Evolutionary conservation across 2,888 invertebrate species (phyloP).

Genomic region (Phaonia tiefii): DNA sequence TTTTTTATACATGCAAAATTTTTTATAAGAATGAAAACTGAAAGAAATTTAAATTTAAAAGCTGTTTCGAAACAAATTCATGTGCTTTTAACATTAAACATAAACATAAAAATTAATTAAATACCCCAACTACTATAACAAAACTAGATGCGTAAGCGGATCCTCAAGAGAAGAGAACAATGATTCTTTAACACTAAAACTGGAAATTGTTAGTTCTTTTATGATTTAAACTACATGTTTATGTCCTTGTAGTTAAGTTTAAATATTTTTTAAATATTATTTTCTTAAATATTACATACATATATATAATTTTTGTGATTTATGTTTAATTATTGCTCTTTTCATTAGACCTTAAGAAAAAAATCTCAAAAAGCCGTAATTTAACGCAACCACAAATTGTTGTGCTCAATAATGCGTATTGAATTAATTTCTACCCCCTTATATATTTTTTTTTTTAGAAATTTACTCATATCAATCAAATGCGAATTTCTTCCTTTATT

Average conservation of each 20-base stretch:
- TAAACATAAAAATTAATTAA: conserved; percentile 37
- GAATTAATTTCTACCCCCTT: conserved; percentile 33
- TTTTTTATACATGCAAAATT: conserved; percentile 54
- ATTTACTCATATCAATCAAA: conserved; percentile 63
- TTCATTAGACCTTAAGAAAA: conserved; percentile 60
- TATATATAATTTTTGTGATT: conserved; percentile 66
- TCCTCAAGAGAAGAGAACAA: too few relatives aligned
- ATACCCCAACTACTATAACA: neutral
- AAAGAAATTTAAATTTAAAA: neutral
- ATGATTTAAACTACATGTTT: conserved; percentile 20
- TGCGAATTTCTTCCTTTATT: conserved; percentile 56
- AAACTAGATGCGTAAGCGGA: conserved; percentile 37
- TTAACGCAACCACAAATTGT: neutral
- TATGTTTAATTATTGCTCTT: conserved; percentile 69
- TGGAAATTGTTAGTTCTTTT: conserved; percentile 15
- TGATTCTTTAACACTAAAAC: conserved; percentile 3
- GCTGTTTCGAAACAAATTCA: conserved; percentile 21
- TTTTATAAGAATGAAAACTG: conserved; percentile 21
- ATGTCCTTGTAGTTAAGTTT: too few relatives aligned
- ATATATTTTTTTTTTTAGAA: conserved; percentile 39
- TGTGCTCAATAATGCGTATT: conserved; percentile 35
- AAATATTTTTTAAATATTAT: conserved; percentile 32
- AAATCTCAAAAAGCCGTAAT: conserved; percentile 58
- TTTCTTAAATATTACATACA: conserved; percentile 20
- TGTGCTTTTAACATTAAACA: conserved; percentile 57